These are phyloP conservation scores for Rhabdornis inornatus DNA, from an alignment of 2,113 vertebrate species.

Conservation along the genomic window DNA sequence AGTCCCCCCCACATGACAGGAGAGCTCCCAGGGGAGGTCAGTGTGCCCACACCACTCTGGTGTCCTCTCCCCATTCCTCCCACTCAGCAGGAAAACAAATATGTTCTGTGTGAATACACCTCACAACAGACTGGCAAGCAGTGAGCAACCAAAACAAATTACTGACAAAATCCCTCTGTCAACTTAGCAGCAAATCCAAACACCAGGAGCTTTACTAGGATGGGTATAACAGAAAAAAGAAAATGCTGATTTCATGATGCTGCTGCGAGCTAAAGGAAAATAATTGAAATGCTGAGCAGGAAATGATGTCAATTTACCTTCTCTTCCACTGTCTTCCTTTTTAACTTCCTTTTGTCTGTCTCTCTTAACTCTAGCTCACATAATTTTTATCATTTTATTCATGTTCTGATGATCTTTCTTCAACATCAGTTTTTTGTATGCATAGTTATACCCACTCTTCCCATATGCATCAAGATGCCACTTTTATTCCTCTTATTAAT, in stretches of 20 bases:
- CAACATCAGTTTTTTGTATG: background rate
- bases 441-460: background rate
- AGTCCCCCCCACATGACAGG: slow-evolving; percentile 13
- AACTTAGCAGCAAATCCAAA: background rate
- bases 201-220: background rate
- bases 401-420: background rate
- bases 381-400: background rate
- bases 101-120: slow-evolving; percentile 40
- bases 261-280: background rate
- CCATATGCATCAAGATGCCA: background rate
- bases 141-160: slow-evolving; percentile 55
- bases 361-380: background rate
- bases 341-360: background rate
- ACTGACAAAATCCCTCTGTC: slow-evolving; percentile 54
- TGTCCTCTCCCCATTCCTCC: slow-evolving; percentile 27
- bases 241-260: background rate
- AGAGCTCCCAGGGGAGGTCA: slow-evolving; percentile 30
- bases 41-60: background rate
- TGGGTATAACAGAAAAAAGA: background rate
- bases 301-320: background rate
- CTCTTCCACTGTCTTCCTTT: background rate
- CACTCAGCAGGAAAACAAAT: slow-evolving; percentile 37
- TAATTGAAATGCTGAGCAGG: background rate
- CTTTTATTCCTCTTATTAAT: background rate
- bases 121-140: slow-evolving; percentile 39